Conservation (phyloP, 2,888 invertebrate genomes). For the Apantesis nais region DNA sequence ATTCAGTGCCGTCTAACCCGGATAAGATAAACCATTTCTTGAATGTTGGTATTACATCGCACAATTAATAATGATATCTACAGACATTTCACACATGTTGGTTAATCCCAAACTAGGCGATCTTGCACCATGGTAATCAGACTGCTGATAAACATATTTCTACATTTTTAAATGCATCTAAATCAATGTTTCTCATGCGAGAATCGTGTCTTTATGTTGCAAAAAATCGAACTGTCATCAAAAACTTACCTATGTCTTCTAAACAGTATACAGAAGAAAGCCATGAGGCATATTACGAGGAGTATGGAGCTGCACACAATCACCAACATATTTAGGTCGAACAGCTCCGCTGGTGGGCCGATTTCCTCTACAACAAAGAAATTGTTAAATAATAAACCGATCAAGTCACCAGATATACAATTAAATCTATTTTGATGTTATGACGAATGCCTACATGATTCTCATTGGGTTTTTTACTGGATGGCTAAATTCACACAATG, state of each 20-base stretch:
- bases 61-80: no score
- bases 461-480: neutral
- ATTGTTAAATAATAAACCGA: neutral
- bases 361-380: slow-evolving; percentile 73
- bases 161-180: no score
- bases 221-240: neutral
- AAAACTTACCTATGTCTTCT: slow-evolving; percentile 74
- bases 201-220: neutral
- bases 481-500: neutral
- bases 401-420: neutral
- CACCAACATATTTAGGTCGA: slow-evolving; percentile 82
- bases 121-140: no score
- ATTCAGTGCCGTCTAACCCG: neutral
- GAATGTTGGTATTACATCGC: neutral
- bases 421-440: neutral
- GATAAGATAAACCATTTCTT: no score
- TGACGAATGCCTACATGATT: neutral
- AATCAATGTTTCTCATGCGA: no score
- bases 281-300: slow-evolving; percentile 73
- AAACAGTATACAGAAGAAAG: slow-evolving; percentile 78
- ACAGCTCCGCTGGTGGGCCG: slow-evolving; percentile 77
- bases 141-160: no score
- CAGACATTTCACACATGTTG: no score
- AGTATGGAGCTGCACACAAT: slow-evolving; percentile 80
- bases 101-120: no score